phyloP scores from a whole-genome alignment of 2,797 vertebrate genomes.

The Danio aesculapii region DNA sequence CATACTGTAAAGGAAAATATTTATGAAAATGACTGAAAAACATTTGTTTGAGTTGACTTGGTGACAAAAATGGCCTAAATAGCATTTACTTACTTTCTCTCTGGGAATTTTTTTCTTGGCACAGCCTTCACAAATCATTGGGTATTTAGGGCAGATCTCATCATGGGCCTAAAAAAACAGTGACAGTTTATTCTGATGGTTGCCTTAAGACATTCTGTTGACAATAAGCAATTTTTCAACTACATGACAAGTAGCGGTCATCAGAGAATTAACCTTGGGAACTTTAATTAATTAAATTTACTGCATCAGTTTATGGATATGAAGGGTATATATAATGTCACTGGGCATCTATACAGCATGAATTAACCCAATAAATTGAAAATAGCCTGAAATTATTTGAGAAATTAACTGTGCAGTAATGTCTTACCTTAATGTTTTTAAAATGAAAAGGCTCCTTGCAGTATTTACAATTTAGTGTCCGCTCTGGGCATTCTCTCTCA shows the following conservation, averaged over 20 bases:
- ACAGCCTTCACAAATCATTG: conserved; percentile 93
- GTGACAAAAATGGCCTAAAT: background rate
- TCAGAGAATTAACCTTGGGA: too few species aligned
- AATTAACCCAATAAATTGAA: too few species aligned
- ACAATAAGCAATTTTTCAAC: too few species aligned
- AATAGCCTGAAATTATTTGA: too few species aligned
- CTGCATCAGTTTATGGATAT: too few species aligned
- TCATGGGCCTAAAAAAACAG: conserved; percentile 85
- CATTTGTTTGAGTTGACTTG: background rate
- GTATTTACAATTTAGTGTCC: conserved; percentile 87
- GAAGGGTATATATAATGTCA: too few species aligned
- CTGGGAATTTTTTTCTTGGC: conserved; percentile 92
- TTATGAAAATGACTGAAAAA: conserved; percentile 34
- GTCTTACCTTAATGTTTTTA: conserved; percentile 81
- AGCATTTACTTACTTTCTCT: conserved; percentile 83
- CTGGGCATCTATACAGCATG: too few species aligned
- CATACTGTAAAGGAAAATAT: conserved; percentile 82
- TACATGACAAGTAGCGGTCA: too few species aligned
- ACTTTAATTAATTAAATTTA: too few species aligned
- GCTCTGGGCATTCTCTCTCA: conserved; percentile 85
- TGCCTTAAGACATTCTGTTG: too few species aligned
- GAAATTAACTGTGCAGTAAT: too few species aligned
- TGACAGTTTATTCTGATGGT: too few species aligned
- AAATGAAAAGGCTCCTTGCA: conserved; percentile 84
- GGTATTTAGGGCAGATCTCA: conserved; percentile 93